Percentiles rank a stretch among this genome's conserved stretches.
phyloP scores from a whole-genome alignment of 2,113 vertebrate genomes.

The Lophura nycthemera region DNA sequence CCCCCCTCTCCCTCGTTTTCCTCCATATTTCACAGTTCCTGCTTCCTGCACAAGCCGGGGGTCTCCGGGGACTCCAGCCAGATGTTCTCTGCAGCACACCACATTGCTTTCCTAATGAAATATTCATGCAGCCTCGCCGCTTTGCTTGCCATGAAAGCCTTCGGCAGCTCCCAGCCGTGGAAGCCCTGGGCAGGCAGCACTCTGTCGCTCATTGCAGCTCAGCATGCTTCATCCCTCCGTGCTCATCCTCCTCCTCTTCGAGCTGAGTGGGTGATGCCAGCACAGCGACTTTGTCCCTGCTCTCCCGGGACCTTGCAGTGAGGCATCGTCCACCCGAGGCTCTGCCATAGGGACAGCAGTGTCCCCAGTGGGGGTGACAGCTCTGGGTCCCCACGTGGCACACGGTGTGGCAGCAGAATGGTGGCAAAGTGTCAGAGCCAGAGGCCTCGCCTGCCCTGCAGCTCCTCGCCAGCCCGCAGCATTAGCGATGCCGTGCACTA shows the following conservation, averaged over 20 bases:
- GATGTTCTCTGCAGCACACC: constrained; percentile 76
- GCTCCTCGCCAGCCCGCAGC: constrained; percentile 33
- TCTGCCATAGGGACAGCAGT: not conserved
- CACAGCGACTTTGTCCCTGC: not conserved
- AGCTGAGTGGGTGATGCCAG: fast-evolving
- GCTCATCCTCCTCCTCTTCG: not conserved
- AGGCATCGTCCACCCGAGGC: not conserved
- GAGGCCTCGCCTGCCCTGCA: not conserved
- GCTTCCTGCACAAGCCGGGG: constrained; percentile 70
- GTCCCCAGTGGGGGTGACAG: not conserved
- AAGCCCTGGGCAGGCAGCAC: constrained; percentile 28
- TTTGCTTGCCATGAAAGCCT: constrained; percentile 66
- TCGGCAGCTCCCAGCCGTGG: constrained; percentile 39
- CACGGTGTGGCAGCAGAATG: not conserved
- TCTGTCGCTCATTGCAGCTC: not conserved
- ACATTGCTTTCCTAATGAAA: constrained; percentile 73
- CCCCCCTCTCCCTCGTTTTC: constrained; percentile 35
- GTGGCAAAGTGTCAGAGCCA: not conserved
- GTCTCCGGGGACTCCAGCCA: constrained; percentile 77
- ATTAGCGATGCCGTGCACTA: constrained; percentile 52
- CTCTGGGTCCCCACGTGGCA: not conserved
- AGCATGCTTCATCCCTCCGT: not conserved
- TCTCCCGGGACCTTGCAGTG: fast-evolving
- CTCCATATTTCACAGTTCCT: constrained; percentile 74
- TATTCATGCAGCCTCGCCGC: constrained; percentile 70